Percentiles rank a stretch among this genome's conserved stretches.
phyloP scores from a whole-genome alignment of 2,888 invertebrate genomes.

The Seladonia tumulorum region DNA sequence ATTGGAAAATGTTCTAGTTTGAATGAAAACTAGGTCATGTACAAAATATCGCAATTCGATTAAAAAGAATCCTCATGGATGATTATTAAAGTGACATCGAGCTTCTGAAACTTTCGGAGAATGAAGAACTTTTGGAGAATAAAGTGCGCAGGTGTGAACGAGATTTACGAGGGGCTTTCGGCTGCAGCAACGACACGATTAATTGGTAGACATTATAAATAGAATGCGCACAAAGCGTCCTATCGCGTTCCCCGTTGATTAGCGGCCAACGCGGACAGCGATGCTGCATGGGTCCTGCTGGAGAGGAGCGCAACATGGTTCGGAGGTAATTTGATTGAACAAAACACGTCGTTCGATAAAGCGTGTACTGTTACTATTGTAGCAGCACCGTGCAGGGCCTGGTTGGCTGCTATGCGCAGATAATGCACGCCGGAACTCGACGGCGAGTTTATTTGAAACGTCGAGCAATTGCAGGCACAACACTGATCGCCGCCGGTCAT shows the following conservation, averaged over 20 bases:
- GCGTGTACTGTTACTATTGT: constrained; percentile 9
- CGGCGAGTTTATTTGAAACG: constrained; percentile 47
- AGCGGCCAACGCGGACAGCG: not conserved
- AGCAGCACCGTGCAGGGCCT: not conserved
- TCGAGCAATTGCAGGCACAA: not conserved
- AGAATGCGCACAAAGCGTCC: constrained; percentile 21
- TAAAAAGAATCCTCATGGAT: too few species aligned
- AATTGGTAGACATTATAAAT: constrained; percentile 15
- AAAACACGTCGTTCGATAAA: constrained; percentile 52
- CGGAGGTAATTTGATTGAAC: constrained; percentile 55
- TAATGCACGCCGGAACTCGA: constrained; percentile 30
- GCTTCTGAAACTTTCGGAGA: not conserved
- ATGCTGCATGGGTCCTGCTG: not conserved
- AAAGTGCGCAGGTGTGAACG: not conserved
- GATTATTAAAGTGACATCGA: not conserved
- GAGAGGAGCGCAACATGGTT: not conserved
- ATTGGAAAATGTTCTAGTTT: too few species aligned
- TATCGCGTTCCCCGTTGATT: constrained; percentile 29
- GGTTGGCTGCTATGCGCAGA: constrained; percentile 34
- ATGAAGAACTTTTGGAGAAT: too few species aligned
- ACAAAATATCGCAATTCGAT: too few species aligned
- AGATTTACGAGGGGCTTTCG: not conserved
- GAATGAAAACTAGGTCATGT: too few species aligned
- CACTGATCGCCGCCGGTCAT: not conserved
- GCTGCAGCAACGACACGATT: not conserved